phyloP scores from a whole-genome alignment of 2,113 vertebrate species.

The Seriola quinqueradiata region DNA sequence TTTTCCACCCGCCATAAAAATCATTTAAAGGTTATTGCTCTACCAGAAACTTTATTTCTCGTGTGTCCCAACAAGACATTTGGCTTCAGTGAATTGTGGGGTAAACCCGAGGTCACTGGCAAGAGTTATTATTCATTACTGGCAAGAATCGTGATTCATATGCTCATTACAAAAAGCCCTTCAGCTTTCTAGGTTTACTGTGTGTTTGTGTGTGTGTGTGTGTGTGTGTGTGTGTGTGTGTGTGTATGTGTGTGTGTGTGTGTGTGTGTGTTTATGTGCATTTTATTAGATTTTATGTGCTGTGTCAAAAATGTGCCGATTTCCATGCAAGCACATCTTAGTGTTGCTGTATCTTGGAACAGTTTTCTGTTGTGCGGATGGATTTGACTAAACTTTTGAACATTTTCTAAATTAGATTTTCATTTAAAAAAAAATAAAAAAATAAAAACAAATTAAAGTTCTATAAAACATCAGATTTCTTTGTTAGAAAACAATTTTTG shows the following conservation, averaged over 20 bases:
- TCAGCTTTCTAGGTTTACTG: conserved; percentile 23
- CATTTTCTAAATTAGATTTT: conserved; percentile 4
- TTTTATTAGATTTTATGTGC: conserved; percentile 33
- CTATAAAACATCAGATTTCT: neutral
- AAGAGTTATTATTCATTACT: conserved; percentile 44
- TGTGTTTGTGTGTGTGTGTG: neutral
- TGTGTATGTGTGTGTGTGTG: neutral
- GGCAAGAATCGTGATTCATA: conserved; percentile 52
- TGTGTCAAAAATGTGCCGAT: conserved; percentile 33
- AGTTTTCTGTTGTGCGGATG: neutral
- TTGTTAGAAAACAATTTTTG: neutral
- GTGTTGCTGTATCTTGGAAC: neutral
- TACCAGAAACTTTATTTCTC: conserved; percentile 39
- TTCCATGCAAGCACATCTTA: conserved; percentile 24
- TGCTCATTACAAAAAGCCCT: conserved; percentile 47
- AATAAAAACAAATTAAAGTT: neutral
- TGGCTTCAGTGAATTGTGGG: conserved; percentile 41
- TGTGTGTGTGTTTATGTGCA: conserved; percentile 24
- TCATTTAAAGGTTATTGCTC: conserved; percentile 45
- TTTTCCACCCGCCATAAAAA: conserved; percentile 55
- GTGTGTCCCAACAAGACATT: conserved; percentile 46
- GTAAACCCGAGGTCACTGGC: conserved; percentile 60
- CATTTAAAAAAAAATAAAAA: neutral
- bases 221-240: conserved; percentile 1
- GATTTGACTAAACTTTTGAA: neutral